Evolutionary conservation across 2,113 vertebrate genomes (phyloP).

Genomic region (Ellobius talpinus): DNA sequence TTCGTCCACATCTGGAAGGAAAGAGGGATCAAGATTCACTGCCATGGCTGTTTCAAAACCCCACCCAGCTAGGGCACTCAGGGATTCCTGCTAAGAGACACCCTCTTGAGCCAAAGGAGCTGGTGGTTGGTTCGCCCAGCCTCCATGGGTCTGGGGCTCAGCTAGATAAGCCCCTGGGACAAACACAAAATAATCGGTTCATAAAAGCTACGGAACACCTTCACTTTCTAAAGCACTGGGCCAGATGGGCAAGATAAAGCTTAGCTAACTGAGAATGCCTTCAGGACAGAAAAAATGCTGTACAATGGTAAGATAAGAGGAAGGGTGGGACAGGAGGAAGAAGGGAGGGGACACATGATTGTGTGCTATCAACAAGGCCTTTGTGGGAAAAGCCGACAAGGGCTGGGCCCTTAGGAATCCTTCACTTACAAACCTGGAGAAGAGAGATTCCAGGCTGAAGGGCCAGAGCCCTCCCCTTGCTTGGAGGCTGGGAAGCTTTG

Average conservation of each 20-base stretch:
- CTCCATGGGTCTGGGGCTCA: neutral
- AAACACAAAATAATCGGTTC: neutral
- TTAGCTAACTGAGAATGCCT: neutral
- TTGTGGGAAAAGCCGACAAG: neutral
- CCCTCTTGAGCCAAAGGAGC: neutral
- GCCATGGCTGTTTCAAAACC: neutral
- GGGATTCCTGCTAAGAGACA: neutral
- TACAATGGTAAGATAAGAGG: neutral
- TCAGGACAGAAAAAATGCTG: neutral
- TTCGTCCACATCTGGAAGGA: constrained; percentile 88
- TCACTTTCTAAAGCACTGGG: neutral
- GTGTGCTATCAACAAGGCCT: neutral
- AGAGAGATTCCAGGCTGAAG: neutral
- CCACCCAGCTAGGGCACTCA: neutral
- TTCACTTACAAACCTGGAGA: neutral
- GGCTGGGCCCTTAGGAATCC: neutral
- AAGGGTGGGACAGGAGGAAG: neutral
- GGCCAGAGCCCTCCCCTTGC: neutral
- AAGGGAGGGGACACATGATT: neutral
- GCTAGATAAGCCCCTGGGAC: neutral
- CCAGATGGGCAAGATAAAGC: neutral
- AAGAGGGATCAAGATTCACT: constrained; percentile 23
- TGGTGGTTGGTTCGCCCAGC: neutral
- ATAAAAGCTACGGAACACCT: neutral
- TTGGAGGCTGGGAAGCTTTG: neutral